A percentile compares a stretch with the other conserved stretches of the same genome.
Evolutionary conservation across 2,113 vertebrate species (phyloP).

Genomic region (Tenrec ecaudatus): DNA sequence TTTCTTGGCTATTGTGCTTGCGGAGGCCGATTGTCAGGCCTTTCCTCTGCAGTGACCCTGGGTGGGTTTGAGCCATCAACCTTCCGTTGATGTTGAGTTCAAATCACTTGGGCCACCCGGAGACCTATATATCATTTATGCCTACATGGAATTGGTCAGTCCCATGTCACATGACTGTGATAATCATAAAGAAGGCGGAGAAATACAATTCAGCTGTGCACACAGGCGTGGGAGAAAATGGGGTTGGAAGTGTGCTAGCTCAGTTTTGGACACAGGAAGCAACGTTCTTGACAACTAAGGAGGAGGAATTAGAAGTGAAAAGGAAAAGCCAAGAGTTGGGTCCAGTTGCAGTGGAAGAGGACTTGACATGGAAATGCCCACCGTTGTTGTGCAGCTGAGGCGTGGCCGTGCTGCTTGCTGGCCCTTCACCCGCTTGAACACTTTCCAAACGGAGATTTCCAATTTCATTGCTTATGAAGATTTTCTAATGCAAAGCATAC

Average conservation of each 20-base stretch:
- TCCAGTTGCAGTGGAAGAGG: not conserved
- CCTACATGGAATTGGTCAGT: not conserved
- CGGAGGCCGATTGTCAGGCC: not conserved
- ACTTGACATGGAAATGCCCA: not conserved
- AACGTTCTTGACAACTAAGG: not conserved
- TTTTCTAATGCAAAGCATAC: not conserved
- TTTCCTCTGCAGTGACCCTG: not conserved
- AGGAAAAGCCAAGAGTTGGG: not conserved
- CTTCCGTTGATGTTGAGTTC: not conserved
- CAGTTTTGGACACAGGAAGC: not conserved
- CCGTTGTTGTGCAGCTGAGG: fast-evolving
- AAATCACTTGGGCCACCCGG: not conserved
- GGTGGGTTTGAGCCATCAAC: not conserved
- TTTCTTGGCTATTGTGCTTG: not conserved
- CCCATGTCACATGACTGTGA: not conserved
- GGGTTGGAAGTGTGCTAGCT: not conserved
- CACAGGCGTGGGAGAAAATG: not conserved
- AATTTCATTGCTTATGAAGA: not conserved
- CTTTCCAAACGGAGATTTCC: not conserved
- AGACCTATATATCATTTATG: not conserved
- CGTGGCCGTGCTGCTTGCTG: too few species aligned
- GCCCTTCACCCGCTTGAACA: not conserved
- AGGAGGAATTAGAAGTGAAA: not conserved
- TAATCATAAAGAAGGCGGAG: not conserved
- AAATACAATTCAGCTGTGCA: not conserved